These are phyloP conservation scores for Hylia prasina DNA, from an alignment of 2,113 vertebrate genomes.

Conservation along the genomic window DNA sequence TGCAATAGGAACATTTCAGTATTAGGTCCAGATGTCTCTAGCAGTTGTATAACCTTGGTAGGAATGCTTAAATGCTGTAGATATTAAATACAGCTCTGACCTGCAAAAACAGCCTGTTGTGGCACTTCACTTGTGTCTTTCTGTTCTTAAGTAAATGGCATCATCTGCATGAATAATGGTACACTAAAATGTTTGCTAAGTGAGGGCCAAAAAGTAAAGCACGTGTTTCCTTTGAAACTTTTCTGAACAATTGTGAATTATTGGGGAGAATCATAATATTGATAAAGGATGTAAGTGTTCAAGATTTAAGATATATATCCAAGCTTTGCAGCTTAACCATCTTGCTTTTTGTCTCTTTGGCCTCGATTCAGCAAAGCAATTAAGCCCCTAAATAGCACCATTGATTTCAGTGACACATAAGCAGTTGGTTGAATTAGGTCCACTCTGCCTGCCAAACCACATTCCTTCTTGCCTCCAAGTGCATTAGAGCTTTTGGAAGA, in stretches of 20 bases:
- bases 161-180: neutral
- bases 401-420: neutral
- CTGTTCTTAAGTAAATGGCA: neutral
- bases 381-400: neutral
- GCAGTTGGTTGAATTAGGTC: neutral
- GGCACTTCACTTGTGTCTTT: neutral
- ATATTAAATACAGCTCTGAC: neutral
- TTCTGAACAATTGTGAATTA: neutral
- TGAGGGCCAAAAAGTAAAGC: neutral
- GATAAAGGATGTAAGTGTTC: neutral
- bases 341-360: conserved; percentile 1
- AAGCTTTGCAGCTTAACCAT: neutral
- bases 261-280: neutral
- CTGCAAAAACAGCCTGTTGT: neutral
- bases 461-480: neutral
- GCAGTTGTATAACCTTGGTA: conserved; percentile 5
- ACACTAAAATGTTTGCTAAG: neutral
- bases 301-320: neutral
- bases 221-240: neutral
- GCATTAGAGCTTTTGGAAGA: neutral
- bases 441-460: neutral
- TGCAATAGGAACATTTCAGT: neutral
- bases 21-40: conserved; percentile 28
- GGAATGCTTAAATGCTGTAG: neutral
- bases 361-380: conserved; percentile 23